Evolutionary conservation across 2,113 vertebrate species (phyloP).

Genomic region (Trichomycterus rosablanca): DNA sequence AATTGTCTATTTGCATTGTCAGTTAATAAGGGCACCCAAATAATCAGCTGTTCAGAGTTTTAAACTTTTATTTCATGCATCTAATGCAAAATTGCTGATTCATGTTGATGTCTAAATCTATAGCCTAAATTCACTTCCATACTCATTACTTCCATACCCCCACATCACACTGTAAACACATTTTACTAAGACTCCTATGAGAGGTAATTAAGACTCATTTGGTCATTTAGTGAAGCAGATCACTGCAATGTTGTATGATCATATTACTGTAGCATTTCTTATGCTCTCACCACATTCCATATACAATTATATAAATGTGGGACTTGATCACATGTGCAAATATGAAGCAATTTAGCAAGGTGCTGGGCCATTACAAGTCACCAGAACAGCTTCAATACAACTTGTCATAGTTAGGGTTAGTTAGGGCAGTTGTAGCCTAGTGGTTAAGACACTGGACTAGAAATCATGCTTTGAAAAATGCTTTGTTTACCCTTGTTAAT

Average conservation of each 20-base stretch:
- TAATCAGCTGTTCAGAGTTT: conserved; percentile 30
- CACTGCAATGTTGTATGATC: neutral
- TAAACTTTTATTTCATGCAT: too few relatives aligned
- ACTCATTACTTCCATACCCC: neutral
- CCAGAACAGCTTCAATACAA: too few relatives aligned
- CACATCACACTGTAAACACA: neutral
- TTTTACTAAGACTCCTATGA: conserved; percentile 14
- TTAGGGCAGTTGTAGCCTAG: too few relatives aligned
- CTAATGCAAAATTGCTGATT: neutral
- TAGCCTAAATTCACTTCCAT: neutral
- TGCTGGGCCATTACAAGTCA: too few relatives aligned
- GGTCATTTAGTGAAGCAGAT: neutral
- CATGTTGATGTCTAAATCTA: neutral
- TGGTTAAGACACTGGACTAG: too few relatives aligned
- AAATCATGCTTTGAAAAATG: too few relatives aligned
- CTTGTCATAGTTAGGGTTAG: too few relatives aligned
- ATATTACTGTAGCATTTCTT: neutral
- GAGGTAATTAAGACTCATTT: conserved; percentile 19
- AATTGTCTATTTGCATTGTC: conserved; percentile 44
- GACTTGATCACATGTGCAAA: too few relatives aligned
- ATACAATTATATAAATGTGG: neutral
- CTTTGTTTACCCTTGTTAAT: too few relatives aligned
- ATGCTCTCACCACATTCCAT: neutral
- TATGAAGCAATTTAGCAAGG: too few relatives aligned
- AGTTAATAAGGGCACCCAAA: conserved; percentile 42